A percentile compares a stretch with the other conserved stretches of the same genome.
phyloP scores from a whole-genome alignment of 2,797 vertebrate species.

The Selene dorsalis region DNA sequence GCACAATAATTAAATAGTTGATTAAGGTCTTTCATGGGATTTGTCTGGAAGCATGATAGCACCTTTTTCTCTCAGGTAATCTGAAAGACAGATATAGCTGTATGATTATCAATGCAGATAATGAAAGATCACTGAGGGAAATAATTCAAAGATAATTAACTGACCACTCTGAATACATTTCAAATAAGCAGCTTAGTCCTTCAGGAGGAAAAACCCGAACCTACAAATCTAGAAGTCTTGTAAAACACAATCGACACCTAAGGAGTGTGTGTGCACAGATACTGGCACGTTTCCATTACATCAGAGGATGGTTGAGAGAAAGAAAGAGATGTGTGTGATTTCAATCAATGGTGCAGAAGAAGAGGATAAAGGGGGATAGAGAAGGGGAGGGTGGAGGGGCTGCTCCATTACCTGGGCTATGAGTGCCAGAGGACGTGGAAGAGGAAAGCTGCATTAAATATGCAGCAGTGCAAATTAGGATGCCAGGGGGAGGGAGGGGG shows the following conservation, averaged over 20 bases:
- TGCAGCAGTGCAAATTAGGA: slow-evolving; percentile 72
- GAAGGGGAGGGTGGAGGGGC: slow-evolving; percentile 1
- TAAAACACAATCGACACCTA: slow-evolving; percentile 1
- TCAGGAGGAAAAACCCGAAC: neutral
- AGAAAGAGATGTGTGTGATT: slow-evolving; percentile 39
- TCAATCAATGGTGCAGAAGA: slow-evolving; percentile 52
- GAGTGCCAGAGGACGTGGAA: slow-evolving; percentile 54
- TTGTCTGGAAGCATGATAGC: neutral
- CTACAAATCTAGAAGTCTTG: neutral
- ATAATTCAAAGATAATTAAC: neutral
- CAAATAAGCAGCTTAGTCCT: neutral
- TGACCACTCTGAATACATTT: neutral
- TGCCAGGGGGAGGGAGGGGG: slow-evolving; percentile 25
- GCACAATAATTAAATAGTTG: neutral
- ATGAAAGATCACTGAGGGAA: neutral
- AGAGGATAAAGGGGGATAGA: slow-evolving; percentile 7
- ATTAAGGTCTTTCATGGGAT: neutral
- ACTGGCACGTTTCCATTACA: slow-evolving; percentile 27
- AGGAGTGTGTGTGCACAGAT: neutral
- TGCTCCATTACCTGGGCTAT: slow-evolving; percentile 68
- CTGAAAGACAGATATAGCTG: neutral
- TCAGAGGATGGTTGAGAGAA: neutral
- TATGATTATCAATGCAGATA: neutral
- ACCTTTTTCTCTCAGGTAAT: neutral
- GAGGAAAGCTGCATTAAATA: slow-evolving; percentile 74